These are phyloP conservation scores for Nilaparvata lugens DNA, from an alignment of 1,140 invertebrate species.

Conservation along the genomic window DNA sequence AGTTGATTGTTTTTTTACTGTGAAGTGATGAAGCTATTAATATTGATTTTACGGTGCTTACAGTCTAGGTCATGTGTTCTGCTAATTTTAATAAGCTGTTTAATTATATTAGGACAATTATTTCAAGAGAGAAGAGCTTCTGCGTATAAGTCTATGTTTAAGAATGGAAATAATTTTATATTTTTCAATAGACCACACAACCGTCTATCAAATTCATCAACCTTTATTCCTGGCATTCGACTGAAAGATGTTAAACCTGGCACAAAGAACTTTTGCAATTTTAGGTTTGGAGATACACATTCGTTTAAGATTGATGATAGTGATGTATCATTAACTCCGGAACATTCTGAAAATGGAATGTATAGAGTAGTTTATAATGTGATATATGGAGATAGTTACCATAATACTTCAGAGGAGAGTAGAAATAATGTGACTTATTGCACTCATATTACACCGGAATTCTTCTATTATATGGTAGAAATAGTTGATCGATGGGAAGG, in stretches of 20 bases:
- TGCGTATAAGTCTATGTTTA: slow-evolving; percentile 7
- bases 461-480: slow-evolving; percentile 57
- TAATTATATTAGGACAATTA: slow-evolving; percentile 11
- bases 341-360: slow-evolving; percentile 42
- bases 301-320: slow-evolving; percentile 40
- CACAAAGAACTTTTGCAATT: slow-evolving; percentile 49
- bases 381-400: slow-evolving; percentile 35
- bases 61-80: slow-evolving; percentile 14
- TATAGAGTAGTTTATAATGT: slow-evolving; percentile 58
- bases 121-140: slow-evolving; percentile 8
- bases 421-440: slow-evolving; percentile 46
- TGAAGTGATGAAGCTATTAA: slow-evolving; percentile 17
- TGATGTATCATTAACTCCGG: slow-evolving; percentile 42
- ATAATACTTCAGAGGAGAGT: slow-evolving; percentile 32
- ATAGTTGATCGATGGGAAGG: slow-evolving; percentile 63
- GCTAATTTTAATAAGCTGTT: slow-evolving; percentile 12
- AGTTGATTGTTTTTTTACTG: neutral
- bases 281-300: slow-evolving; percentile 49
- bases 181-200: slow-evolving; percentile 7
- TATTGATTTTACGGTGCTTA: slow-evolving; percentile 15
- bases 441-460: slow-evolving; percentile 66
- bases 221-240: slow-evolving; percentile 25
- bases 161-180: slow-evolving; percentile 3
- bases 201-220: slow-evolving; percentile 7
- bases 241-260: slow-evolving; percentile 31